Evolutionary conservation across 2,113 vertebrate species (phyloP).

Genomic region (Cygnus buccinator): DNA sequence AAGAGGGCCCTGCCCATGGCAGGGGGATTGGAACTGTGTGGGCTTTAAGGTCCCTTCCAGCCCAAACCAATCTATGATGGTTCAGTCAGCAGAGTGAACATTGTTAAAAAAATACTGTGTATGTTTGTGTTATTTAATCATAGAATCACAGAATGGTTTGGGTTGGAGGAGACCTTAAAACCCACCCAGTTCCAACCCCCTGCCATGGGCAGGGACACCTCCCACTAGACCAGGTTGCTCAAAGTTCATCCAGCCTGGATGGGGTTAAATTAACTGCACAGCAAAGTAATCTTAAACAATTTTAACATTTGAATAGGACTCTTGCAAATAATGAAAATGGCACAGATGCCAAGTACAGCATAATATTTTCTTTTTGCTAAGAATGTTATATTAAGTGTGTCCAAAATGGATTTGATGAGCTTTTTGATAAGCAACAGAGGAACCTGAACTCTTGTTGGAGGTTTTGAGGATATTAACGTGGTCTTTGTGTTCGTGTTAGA

Average conservation of each 20-base stretch:
- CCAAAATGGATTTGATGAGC: background rate
- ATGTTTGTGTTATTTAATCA: background rate
- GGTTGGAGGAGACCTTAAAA: too few relatives aligned
- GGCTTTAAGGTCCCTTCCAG: too few relatives aligned
- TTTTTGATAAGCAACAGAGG: background rate
- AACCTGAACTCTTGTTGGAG: background rate
- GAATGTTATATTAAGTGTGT: background rate
- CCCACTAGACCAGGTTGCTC: too few relatives aligned
- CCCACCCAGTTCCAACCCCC: too few relatives aligned
- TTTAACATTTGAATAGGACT: background rate
- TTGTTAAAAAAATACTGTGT: background rate
- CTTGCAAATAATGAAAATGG: background rate
- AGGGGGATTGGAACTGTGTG: too few relatives aligned
- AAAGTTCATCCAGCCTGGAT: too few relatives aligned
- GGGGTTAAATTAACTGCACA: background rate
- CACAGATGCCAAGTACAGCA: background rate
- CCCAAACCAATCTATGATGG: too few relatives aligned
- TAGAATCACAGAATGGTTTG: too few relatives aligned
- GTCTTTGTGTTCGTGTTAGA: background rate
- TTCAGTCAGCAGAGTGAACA: background rate
- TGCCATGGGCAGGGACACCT: too few relatives aligned
- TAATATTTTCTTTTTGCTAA: background rate
- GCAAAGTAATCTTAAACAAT: background rate
- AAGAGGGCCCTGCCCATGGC: too few relatives aligned
- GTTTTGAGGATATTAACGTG: background rate